Percentiles rank a stretch among this genome's conserved stretches.
phyloP scores from a whole-genome alignment of 2,797 vertebrate genomes.

The Hoplostethus atlanticus region DNA sequence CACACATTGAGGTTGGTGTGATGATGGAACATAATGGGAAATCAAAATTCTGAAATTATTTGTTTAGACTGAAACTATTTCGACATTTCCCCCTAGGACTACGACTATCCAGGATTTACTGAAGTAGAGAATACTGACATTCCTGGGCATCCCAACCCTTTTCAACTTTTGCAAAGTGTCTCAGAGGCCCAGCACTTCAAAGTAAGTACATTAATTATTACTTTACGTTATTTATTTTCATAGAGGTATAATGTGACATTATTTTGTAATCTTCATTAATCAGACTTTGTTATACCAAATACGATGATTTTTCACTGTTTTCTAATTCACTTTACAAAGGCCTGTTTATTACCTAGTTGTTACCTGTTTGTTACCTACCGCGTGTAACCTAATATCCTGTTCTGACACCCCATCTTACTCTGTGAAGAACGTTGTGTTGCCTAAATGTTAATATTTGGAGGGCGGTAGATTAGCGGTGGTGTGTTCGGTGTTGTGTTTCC shows the following conservation, averaged over 20 bases:
- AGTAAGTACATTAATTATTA: constrained; percentile 12
- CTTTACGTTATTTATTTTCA: no score
- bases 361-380: not conserved
- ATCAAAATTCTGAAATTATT: not conserved
- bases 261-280: no score
- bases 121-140: constrained; percentile 13
- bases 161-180: constrained; percentile 10
- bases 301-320: not conserved
- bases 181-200: constrained; percentile 24
- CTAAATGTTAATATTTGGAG: not conserved
- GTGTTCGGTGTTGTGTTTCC: constrained; percentile 10
- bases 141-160: constrained; percentile 2
- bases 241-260: no score
- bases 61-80: not conserved
- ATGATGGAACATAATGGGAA: no score
- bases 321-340: not conserved
- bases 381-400: not conserved
- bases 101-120: constrained; percentile 27
- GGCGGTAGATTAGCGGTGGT: constrained; percentile 1
- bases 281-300: no score
- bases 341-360: not conserved
- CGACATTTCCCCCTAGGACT: constrained; percentile 8
- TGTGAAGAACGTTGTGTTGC: not conserved
- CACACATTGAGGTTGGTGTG: no score
- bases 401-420: not conserved